phyloP scores from a whole-genome alignment of 2,113 vertebrate species.

The Leptodactylus fuscus region DNA sequence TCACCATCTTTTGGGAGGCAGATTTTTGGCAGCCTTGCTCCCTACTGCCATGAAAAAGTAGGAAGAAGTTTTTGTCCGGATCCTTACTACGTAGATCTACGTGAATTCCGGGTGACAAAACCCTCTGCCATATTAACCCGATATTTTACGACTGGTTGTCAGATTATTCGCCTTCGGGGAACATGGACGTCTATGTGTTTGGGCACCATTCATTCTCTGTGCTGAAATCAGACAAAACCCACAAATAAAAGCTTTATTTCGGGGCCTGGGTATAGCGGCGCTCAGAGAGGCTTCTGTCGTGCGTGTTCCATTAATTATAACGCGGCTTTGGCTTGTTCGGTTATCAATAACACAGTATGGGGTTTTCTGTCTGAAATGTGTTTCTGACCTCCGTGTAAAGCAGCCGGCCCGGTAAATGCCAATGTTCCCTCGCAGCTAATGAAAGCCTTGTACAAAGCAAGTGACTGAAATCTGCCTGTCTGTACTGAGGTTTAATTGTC shows the following conservation, averaged over 20 bases:
- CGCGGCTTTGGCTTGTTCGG: slow-evolving; percentile 10
- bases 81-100: neutral
- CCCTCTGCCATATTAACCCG: too few relatives aligned
- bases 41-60: too few relatives aligned
- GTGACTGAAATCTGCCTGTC: neutral
- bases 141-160: too few relatives aligned
- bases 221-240: slow-evolving; percentile 6
- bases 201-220: too few relatives aligned
- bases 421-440: neutral
- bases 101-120: neutral
- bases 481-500: neutral
- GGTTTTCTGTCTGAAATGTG: slow-evolving; percentile 16
- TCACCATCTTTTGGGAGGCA: too few relatives aligned
- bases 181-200: too few relatives aligned
- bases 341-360: slow-evolving; percentile 48
- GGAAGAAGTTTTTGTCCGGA: neutral
- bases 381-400: slow-evolving; percentile 24
- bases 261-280: neutral
- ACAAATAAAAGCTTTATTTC: slow-evolving; percentile 3
- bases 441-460: neutral
- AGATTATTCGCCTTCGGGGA: too few relatives aligned
- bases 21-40: too few relatives aligned
- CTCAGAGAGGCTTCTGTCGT: neutral
- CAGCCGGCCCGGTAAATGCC: slow-evolving; percentile 6
- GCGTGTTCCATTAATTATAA: slow-evolving; percentile 48